Evolutionary conservation across 1,140 invertebrate genomes (phyloP).

Genomic region (Sesamia nonagrioides): DNA sequence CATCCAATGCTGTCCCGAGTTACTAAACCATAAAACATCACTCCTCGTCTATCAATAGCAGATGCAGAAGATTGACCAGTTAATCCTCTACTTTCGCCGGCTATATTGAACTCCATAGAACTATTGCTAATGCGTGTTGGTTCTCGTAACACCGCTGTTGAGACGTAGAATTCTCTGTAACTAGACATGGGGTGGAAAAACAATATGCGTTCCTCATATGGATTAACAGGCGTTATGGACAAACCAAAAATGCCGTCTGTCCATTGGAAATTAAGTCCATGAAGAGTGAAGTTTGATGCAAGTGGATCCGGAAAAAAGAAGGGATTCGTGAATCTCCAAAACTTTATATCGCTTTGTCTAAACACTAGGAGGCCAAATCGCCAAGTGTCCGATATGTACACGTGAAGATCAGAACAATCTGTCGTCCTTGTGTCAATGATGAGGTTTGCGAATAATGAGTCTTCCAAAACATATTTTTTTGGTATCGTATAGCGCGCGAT

Average conservation of each 20-base stretch:
- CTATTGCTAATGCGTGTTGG: slow-evolving; percentile 87
- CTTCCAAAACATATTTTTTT: slow-evolving; percentile 90
- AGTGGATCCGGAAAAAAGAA: slow-evolving; percentile 93
- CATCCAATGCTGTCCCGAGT: slow-evolving; percentile 92
- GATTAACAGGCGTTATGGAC: slow-evolving; percentile 89
- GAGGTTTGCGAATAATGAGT: slow-evolving; percentile 92
- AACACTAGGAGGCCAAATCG: slow-evolving; percentile 92
- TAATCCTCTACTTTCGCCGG: slow-evolving; percentile 89
- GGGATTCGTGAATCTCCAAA: slow-evolving; percentile 92
- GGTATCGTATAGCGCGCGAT: slow-evolving; percentile 90
- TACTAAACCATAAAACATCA: slow-evolving; percentile 94
- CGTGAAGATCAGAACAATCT: slow-evolving; percentile 90
- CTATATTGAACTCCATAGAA: slow-evolving; percentile 88
- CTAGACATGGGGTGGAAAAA: slow-evolving; percentile 95
- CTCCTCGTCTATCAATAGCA: slow-evolving; percentile 90
- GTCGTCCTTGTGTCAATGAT: slow-evolving; percentile 89
- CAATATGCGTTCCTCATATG: slow-evolving; percentile 88
- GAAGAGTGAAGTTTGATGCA: slow-evolving; percentile 90
- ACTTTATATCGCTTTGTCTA: slow-evolving; percentile 89
- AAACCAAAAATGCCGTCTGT: slow-evolving; percentile 94
- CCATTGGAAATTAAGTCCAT: slow-evolving; percentile 93
- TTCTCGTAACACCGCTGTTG: slow-evolving; percentile 89
- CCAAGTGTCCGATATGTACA: slow-evolving; percentile 93
- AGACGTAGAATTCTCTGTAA: slow-evolving; percentile 92
- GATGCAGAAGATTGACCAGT: slow-evolving; percentile 92